Evolutionary conservation across 1,140 invertebrate species (phyloP).

Genomic region (Nixonia krombeini): DNA sequence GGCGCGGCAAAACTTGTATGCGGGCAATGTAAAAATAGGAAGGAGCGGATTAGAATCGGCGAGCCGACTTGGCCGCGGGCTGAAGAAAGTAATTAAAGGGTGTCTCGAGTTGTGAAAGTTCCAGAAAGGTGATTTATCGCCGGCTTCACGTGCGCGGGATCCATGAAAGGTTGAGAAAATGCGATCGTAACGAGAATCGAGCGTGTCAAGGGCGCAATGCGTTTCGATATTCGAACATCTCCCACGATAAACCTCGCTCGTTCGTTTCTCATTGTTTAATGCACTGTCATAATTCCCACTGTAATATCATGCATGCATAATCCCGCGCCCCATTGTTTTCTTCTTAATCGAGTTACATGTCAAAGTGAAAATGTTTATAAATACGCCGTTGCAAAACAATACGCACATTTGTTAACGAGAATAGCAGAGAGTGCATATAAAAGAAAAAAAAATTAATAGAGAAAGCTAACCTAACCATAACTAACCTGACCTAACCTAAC

Average conservation of each 20-base stretch:
- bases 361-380: no score
- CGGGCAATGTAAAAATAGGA: no score
- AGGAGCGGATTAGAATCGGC: background rate
- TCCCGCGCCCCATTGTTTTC: conserved; percentile 15
- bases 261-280: conserved; percentile 4
- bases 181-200: background rate
- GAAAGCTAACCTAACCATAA: no score
- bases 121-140: conserved; percentile 3
- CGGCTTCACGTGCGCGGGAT: background rate
- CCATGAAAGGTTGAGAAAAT: conserved; percentile 2
- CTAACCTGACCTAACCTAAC: no score
- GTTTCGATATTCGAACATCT: conserved; percentile 4
- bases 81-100: conserved; percentile 28
- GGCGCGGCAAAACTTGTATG: no score
- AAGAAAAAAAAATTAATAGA: no score
- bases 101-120: conserved; percentile 14
- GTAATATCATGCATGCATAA: conserved; percentile 14
- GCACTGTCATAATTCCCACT: conserved; percentile 10
- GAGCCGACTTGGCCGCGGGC: conserved; percentile 17
- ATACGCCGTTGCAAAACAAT: no score
- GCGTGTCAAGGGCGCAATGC: conserved; percentile 12
- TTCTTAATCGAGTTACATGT: no score
- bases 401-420: no score
- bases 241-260: conserved; percentile 9
- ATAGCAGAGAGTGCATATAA: no score